Conservation (phyloP, 2,888 invertebrate genomes). For the Lissocephala sabroskyi region DNA sequence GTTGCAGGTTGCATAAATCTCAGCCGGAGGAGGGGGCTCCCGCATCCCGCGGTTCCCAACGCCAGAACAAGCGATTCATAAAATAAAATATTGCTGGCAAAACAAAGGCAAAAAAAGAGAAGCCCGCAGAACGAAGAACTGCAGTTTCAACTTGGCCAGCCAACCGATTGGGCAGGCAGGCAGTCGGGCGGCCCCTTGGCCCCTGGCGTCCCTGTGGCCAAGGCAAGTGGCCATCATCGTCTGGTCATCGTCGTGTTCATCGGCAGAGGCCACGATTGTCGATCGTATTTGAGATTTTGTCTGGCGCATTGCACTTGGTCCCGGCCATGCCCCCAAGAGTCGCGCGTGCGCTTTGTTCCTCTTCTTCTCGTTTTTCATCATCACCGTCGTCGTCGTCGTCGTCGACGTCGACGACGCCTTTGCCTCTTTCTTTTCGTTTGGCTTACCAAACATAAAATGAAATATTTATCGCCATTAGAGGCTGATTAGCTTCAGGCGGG, state of each 20-base stretch:
- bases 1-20: constrained; percentile 40
- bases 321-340: not conserved
- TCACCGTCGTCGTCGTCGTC: constrained; percentile 11
- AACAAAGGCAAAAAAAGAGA: constrained; percentile 4
- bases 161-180: not conserved
- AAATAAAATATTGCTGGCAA: constrained; percentile 38
- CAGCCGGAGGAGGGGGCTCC: too few species aligned
- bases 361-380: too few species aligned
- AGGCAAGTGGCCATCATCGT: constrained; percentile 19
- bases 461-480: constrained; percentile 65
- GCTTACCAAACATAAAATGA: constrained; percentile 50
- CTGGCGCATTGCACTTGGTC: constrained; percentile 11
- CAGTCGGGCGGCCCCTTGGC: too few species aligned
- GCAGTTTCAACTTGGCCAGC: not conserved
- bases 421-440: constrained; percentile 11
- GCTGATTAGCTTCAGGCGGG: constrained; percentile 63
- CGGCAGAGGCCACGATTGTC: constrained; percentile 24
- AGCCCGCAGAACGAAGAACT: not conserved
- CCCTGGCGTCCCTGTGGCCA: too few species aligned
- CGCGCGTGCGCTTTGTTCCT: constrained; percentile 32
- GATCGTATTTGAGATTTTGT: constrained; percentile 47
- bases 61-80: constrained; percentile 45
- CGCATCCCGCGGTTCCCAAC: too few species aligned
- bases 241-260: constrained; percentile 7
- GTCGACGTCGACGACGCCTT: constrained; percentile 28